A percentile compares a stretch with the other conserved stretches of the same genome.
phyloP scores from a whole-genome alignment of 2,797 vertebrate genomes.

The Mormyrops boulengeri region DNA sequence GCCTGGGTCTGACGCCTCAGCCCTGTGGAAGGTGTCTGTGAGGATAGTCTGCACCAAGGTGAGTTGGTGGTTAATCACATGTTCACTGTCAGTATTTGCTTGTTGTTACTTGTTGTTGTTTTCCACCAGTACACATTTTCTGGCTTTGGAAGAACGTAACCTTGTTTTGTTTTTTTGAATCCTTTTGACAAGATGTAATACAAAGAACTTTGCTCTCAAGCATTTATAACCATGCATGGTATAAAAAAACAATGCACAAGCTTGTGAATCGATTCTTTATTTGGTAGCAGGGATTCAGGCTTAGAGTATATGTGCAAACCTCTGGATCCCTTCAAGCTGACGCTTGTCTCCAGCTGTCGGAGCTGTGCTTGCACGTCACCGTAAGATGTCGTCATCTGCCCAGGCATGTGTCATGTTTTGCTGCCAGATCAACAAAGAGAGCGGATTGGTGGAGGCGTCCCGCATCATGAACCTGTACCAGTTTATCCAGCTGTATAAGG shows the following conservation, averaged over 20 bases:
- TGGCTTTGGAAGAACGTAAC: neutral
- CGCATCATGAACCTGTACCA: conserved; percentile 98
- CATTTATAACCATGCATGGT: neutral
- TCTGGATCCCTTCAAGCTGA: neutral
- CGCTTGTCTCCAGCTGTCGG: neutral
- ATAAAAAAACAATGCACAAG: neutral
- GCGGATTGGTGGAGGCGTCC: conserved; percentile 80
- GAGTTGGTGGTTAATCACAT: conserved; percentile 31
- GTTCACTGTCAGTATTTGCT: neutral
- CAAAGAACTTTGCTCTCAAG: neutral
- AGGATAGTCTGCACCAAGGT: conserved; percentile 94
- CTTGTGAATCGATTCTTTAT: neutral
- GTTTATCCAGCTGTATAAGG: conserved; percentile 91
- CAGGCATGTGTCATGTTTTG: neutral
- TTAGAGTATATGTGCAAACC: neutral
- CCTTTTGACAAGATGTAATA: neutral
- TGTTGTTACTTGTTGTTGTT: neutral
- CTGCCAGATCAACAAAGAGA: conserved; percentile 88
- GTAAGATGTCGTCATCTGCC: neutral
- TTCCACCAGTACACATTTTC: neutral
- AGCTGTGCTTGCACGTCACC: neutral
- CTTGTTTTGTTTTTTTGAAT: neutral
- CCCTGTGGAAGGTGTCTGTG: conserved; percentile 90
- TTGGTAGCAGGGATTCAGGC: neutral
- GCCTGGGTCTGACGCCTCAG: conserved; percentile 86